Percentiles rank a stretch among this genome's conserved stretches.
phyloP scores from a whole-genome alignment of 2,888 invertebrate genomes.

The Rhagium mordax region DNA sequence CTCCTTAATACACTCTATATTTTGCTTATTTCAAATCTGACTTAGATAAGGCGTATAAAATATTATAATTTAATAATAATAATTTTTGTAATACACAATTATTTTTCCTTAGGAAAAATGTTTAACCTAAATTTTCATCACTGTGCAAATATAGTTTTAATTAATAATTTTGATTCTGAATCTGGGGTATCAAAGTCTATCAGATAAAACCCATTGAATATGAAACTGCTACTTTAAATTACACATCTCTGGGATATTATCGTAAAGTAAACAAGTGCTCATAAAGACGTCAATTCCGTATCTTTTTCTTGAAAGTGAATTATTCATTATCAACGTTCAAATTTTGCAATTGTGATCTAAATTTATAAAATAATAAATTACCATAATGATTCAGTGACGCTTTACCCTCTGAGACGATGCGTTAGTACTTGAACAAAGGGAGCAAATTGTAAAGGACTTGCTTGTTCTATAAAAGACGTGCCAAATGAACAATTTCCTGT shows the following conservation, averaged over 20 bases:
- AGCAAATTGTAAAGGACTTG: slow-evolving; percentile 4
- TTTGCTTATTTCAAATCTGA: no score
- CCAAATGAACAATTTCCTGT: slow-evolving; percentile 35
- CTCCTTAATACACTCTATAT: no score
- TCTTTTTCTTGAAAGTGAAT: neutral
- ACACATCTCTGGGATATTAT: neutral
- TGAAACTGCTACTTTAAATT: neutral
- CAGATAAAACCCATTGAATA: neutral
- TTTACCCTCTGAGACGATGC: no score
- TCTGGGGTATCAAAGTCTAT: neutral
- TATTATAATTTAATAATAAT: no score
- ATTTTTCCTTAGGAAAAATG: no score
- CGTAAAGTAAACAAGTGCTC: neutral
- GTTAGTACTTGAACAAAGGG: no score
- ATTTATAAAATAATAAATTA: neutral
- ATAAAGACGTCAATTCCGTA: slow-evolving; percentile 14
- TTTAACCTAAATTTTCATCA: no score
- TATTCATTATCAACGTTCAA: neutral
- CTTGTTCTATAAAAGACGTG: neutral
- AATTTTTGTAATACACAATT: no score
- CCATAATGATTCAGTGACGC: no score
- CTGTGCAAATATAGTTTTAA: no score
- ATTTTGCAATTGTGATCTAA: neutral
- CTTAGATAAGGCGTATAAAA: no score
- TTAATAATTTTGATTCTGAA: no score